Evolutionary conservation across 2,113 vertebrate species (phyloP), one percentile per base, ranked within the genome.

Genomic region (Drymodes brunneopygia): DNA sequence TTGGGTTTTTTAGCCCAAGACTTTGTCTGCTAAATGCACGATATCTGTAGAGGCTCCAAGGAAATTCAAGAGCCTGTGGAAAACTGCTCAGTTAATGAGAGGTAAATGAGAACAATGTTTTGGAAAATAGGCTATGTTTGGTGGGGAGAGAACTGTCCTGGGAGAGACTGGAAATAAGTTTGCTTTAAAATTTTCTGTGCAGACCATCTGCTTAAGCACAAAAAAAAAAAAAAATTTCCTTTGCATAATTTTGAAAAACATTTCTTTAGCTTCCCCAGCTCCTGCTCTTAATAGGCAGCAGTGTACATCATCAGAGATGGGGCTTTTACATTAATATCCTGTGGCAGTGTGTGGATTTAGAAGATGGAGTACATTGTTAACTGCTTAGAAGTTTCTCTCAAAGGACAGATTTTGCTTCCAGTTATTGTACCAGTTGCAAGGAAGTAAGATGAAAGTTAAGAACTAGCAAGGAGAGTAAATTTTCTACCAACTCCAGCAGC

Each of bases 351-450:
- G 64, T 91, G 27, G 70, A 86, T 92, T 91, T 91, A 81, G 70
- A 87, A 96, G 47, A 60, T 23, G 16, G 74, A 89, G 24, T 35
- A n/a, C 36, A 29, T 50, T 94, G 86, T 77, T 94, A 94, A 31
- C 36, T 90, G 29, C 74, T 92, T 74, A 86, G 88, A 56, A 67
- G 51, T 53, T 91, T 64, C 64, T 88, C 78, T 95, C 81, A 44
- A 64, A 95, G 84, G 90, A 88, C 18, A 69, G 17, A 35, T 91
- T 94, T 92, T 89, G 50, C 81, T 96, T 69, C 47, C 74, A 95
- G 74, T 89, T 79, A 81, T 65, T 83, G 48, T 70, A 56, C 53
- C 64, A 66, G 14, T 71, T 86, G 21, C 61, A 72, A 80, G 51
- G 45, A 81, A 74, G 54, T 78, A 67, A 72, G 77, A 44, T 58